Base-by-base conservation (phyloP, 64 coral and sea anemone species). In the Montipora foliosa region DNA sequence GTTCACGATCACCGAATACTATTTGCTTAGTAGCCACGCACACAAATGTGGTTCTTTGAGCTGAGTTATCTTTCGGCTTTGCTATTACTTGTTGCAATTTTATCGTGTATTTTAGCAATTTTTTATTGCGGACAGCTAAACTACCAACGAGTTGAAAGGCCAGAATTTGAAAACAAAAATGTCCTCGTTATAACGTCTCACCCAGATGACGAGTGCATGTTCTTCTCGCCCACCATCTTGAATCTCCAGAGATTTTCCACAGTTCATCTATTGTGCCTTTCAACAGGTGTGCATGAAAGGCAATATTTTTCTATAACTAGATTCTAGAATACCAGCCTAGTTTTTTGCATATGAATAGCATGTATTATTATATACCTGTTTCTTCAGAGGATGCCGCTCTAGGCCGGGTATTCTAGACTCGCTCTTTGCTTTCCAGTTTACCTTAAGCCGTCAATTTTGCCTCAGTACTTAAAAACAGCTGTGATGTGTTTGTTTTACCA, bases 191-290 rank as follows among this genome's bases (percentile, higher is more conserved):
- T 99, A 9, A 99, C 89, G 47, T 89, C 98, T 21, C 98, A 99
- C 66, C 98, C 98, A 15, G 98, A 99, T 89, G 98, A 99, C 77
- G 98, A 99, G 49, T 99, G 98, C 22, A 99, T 99, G 98, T 99
- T 99, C 80, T 99, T 99, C 79, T 90, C 92, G 5, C 98, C 98
- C 2, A 46, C 89, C 10, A 96, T 99, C 74, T 81, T 94, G 51
- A 84, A 96, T 71, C 89, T 96, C 21, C 44, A 45, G 11, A 49
- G 89, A 17, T 92, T 55, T 74, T 83, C 80, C 47, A 89, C 79
- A 0, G 82, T 93, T n/a, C 83, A 89, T 55, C 60, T 99, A 25
- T 78, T 99, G n/a, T 99, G 98, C 67, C 75, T 99, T 12, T 94
- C 92, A 24, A 84, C 92, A 81, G 98, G 98, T 99, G 87, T 44